Evolutionary conservation across 2,113 vertebrate species (phyloP).

Genomic region (Columba janthina): DNA sequence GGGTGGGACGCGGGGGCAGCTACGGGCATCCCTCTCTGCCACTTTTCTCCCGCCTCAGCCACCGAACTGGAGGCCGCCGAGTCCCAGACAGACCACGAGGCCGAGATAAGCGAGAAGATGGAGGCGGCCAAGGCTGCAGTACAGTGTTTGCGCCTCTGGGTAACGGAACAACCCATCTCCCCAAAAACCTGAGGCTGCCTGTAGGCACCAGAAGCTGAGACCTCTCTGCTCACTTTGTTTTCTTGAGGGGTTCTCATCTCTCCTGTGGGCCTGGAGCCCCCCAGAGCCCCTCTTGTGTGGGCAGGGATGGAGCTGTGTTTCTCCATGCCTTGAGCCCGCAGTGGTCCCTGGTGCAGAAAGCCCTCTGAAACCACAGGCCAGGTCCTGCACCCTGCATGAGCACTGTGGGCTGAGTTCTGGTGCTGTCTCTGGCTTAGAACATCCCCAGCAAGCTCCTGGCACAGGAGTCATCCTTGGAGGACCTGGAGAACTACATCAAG

Average conservation of each 20-base stretch:
- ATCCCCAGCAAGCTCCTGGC: background rate
- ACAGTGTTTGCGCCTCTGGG: slow-evolving; percentile 16
- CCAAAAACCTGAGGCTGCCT: background rate
- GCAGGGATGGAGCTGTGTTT: background rate
- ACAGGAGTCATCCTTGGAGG: background rate
- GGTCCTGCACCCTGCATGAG: background rate
- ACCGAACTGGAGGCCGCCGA: fast-evolving
- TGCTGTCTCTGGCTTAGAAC: background rate
- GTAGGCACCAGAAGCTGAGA: fast-evolving
- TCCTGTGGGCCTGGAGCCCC: background rate
- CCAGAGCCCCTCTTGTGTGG: background rate
- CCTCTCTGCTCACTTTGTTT: background rate
- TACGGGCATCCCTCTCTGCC: background rate
- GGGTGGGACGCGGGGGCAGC: background rate
- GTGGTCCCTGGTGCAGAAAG: background rate
- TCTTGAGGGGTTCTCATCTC: fast-evolving
- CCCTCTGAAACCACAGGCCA: fast-evolving
- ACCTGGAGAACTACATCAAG: background rate
- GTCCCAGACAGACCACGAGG: fast-evolving
- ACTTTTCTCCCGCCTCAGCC: background rate
- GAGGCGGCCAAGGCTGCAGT: background rate
- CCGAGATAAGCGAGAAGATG: background rate
- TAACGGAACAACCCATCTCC: background rate
- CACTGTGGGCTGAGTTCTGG: background rate
- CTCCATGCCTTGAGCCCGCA: background rate